These are phyloP conservation scores for Zosterops pallidus DNA, from an alignment of 2,113 vertebrate species.

Conservation along the genomic window DNA sequence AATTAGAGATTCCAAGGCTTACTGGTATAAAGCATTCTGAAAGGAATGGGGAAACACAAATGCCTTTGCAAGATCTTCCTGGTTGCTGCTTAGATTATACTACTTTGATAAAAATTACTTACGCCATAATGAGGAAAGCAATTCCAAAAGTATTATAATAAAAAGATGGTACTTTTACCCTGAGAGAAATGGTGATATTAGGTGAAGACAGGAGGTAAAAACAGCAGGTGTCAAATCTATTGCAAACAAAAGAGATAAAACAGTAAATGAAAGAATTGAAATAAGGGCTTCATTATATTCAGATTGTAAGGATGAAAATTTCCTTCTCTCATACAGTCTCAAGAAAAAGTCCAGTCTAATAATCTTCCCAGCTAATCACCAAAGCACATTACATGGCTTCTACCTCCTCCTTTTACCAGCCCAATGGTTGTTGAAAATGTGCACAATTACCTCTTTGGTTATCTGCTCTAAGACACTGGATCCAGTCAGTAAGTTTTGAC, in stretches of 20 bases:
- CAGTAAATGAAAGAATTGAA: conserved; percentile 25
- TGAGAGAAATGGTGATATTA: conserved; percentile 20
- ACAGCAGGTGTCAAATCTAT: conserved; percentile 43
- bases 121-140: not conserved
- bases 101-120: conserved; percentile 32
- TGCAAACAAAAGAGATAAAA: conserved; percentile 21
- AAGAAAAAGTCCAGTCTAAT: not conserved
- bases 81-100: not conserved
- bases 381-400: not conserved
- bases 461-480: not conserved
- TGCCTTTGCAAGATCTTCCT: not conserved
- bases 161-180: conserved; percentile 23
- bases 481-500: not conserved
- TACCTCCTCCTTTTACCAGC: not conserved
- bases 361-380: not conserved
- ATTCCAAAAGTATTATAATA: conserved; percentile 36
- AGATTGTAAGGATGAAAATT: conserved; percentile 6
- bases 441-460: not conserved
- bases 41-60: not conserved
- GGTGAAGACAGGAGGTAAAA: conserved; percentile 19
- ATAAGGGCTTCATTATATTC: conserved; percentile 16
- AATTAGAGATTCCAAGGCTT: not conserved
- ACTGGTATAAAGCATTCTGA: not conserved
- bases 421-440: not conserved
- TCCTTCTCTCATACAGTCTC: not conserved